phyloP scores from a whole-genome alignment of 2,888 invertebrate species.

The Nymphalis polychloros region DNA sequence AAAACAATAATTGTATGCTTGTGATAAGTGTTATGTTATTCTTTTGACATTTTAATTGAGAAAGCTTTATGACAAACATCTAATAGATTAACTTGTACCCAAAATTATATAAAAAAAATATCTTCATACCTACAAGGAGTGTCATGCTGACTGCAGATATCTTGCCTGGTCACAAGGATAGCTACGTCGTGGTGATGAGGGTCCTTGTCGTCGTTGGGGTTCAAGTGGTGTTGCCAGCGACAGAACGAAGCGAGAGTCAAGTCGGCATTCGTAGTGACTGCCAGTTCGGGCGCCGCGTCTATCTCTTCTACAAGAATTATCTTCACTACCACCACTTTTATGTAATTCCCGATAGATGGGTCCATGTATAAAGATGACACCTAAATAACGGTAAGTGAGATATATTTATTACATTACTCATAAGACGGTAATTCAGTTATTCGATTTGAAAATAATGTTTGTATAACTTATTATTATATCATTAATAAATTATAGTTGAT shows the following conservation, averaged over 20 bases:
- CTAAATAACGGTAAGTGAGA: constrained; percentile 50
- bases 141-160: constrained; percentile 85
- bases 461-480: too few species aligned
- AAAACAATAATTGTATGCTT: too few species aligned
- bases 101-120: constrained; percentile 18
- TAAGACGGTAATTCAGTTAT: too few species aligned
- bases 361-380: constrained; percentile 91
- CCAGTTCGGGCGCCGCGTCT: constrained; percentile 83
- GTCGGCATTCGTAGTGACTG: constrained; percentile 91
- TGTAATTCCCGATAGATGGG: constrained; percentile 93
- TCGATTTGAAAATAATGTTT: too few species aligned
- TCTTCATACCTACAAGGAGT: constrained; percentile 77
- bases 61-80: background rate
- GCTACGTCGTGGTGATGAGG: constrained; percentile 96
- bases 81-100: background rate
- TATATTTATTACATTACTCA: too few species aligned
- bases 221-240: constrained; percentile 89
- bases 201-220: constrained; percentile 88
- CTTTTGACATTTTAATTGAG: background rate
- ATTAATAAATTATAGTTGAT: too few species aligned
- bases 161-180: constrained; percentile 90
- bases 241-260: constrained; percentile 92
- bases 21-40: background rate
- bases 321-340: constrained; percentile 93
- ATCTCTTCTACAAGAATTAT: constrained; percentile 89